Evolutionary conservation across 2,888 invertebrate species (phyloP).

Genomic region (Adelognathus sp.): DNA sequence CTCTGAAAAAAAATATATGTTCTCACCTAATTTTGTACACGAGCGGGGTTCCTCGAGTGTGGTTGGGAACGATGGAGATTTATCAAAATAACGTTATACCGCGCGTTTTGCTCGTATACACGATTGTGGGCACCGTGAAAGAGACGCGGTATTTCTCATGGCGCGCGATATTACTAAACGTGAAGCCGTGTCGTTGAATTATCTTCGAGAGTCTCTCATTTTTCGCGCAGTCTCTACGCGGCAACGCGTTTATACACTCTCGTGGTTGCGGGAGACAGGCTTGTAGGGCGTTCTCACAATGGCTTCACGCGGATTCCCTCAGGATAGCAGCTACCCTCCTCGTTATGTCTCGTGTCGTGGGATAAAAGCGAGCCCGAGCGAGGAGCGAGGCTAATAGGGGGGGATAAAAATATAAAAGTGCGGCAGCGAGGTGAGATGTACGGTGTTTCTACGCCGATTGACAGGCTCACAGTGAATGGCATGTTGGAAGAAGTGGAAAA

Average conservation of each 20-base stretch:
- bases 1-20: too few species aligned
- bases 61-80: too few species aligned
- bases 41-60: too few species aligned
- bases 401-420: conserved; percentile 29
- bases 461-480: neutral
- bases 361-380: conserved; percentile 28
- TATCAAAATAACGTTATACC: too few species aligned
- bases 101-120: conserved; percentile 3
- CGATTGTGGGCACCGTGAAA: neutral
- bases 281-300: conserved; percentile 39
- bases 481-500: neutral
- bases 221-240: conserved; percentile 16
- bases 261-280: neutral
- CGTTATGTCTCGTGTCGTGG: conserved; percentile 43
- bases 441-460: neutral
- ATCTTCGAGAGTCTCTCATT: conserved; percentile 14
- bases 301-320: conserved; percentile 34
- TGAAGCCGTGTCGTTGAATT: neutral
- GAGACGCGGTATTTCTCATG: neutral
- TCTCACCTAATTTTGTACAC: too few species aligned
- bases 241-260: neutral
- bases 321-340: conserved; percentile 42
- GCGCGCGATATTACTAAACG: too few species aligned
- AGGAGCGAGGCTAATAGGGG: conserved; percentile 6
- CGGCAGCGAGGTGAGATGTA: neutral